Evolutionary conservation across 1,140 invertebrate species (phyloP).

Genomic region (Drosophila bifasciata): DNA sequence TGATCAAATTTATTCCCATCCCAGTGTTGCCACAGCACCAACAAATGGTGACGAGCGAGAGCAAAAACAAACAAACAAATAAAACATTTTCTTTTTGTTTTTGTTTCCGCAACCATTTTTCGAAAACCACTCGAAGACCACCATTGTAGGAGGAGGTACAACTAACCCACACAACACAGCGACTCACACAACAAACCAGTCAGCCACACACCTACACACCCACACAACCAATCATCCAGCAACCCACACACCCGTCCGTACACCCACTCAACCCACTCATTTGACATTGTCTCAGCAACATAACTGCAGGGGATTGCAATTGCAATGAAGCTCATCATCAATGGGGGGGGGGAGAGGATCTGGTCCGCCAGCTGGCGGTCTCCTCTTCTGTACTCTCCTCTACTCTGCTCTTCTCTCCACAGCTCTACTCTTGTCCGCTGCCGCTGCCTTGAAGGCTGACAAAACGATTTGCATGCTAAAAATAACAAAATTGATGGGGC

Average conservation of each 20-base stretch:
- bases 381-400: too few species aligned
- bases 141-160: neutral
- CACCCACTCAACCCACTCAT: too few species aligned
- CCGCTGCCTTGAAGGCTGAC: slow-evolving; percentile 52
- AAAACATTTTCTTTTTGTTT: slow-evolving; percentile 15
- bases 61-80: slow-evolving; percentile 66
- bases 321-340: neutral
- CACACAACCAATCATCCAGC: too few species aligned
- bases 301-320: slow-evolving; percentile 24
- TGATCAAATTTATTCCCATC: slow-evolving; percentile 71
- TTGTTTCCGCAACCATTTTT: neutral
- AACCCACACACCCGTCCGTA: too few species aligned
- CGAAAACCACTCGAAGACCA: slow-evolving; percentile 3
- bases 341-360: too few species aligned
- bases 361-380: too few species aligned
- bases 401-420: too few species aligned
- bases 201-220: neutral
- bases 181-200: too few species aligned
- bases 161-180: too few species aligned
- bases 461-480: slow-evolving; percentile 80
- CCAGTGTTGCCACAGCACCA: slow-evolving; percentile 65
- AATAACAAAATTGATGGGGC: slow-evolving; percentile 78
- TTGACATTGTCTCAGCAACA: too few species aligned
- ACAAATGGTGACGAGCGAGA: slow-evolving; percentile 15
- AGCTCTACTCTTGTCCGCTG: neutral